Evolutionary conservation across 92 coral and sea anemone species (phyloP), one percentile per base, ranked within the genome.

Genomic region (Virgularia gustaviana): DNA sequence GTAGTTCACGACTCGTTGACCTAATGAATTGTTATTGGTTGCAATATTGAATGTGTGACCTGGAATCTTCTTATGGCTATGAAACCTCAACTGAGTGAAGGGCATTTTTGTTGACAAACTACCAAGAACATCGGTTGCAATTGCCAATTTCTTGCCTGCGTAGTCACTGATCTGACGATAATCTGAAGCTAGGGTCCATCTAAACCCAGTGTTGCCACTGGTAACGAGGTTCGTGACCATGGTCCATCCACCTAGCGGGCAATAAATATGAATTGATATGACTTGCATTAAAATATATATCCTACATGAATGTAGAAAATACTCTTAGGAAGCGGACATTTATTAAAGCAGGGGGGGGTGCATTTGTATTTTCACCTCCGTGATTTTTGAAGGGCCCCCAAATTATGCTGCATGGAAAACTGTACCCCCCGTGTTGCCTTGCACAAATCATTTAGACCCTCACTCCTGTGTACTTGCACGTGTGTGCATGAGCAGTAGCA

Each of bases 181-280:
- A 70, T 84, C 42, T n/a, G 34, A 57, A 18, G 34, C 36, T 65
- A 85, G 78, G 25, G 49, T 16, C 7, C 65, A 53, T 3, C 52
- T 36, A 15, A 64, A 13, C 25, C 66, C 64, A 53, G 74, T 72
- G 34, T 63, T 55, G 28, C 53, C 49, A 39, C 19, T 64, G 9
- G 83, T 38, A 6, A 67, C 67, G 0, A 87, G 85, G 27, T 84
- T 82, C 6, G 83, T 85, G 27, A 91, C 63, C 42, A 88, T 45
- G 0, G 97, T 88, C 97, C 97, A 91, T 27, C 97, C 97, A 24
- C 97, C 97, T 7, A 13, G 27, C 64, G 0, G 3, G 0, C 32
- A 18, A 28, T 4, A 24, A 24, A 1, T 1, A n/a, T 57, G 64
- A 19, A 24, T 20, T 2, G 25, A 23, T 4, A 9, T 9, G 1